Percentiles rank a stretch among this genome's conserved stretches.
Conservation (phyloP, 2,888 invertebrate genomes). For the Pedicia rivosa region DNA sequence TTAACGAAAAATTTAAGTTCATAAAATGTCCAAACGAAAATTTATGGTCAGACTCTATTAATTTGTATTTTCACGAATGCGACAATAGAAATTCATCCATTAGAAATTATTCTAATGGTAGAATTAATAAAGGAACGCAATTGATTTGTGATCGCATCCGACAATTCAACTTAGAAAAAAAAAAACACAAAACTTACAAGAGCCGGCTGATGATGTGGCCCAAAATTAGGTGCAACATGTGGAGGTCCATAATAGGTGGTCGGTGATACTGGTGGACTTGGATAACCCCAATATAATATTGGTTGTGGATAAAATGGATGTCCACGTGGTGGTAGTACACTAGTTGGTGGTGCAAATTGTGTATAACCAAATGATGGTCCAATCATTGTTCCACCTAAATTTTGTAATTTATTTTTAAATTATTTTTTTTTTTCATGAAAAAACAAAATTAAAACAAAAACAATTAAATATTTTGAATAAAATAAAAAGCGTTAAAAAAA, state of each 20-base stretch:
- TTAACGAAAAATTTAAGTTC: too few species aligned
- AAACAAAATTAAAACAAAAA: not conserved
- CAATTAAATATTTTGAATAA: slow-evolving; percentile 1
- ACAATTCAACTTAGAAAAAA: not conserved
- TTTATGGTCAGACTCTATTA: too few species aligned
- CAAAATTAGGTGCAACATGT: slow-evolving; percentile 10
- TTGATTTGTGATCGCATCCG: too few species aligned
- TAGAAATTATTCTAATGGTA: too few species aligned
- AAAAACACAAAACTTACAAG: slow-evolving; percentile 17
- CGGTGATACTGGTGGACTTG: slow-evolving; percentile 86
- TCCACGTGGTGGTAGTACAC: slow-evolving; percentile 36
- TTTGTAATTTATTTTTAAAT: slow-evolving; percentile 8
- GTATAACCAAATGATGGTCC: slow-evolving; percentile 36
- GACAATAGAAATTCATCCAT: too few species aligned
- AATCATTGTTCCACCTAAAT: slow-evolving; percentile 42
- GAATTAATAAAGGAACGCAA: too few species aligned
- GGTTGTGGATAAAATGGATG: slow-evolving; percentile 43
- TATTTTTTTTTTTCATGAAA: slow-evolving; percentile 13
- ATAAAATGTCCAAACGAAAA: too few species aligned
- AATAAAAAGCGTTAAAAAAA: slow-evolving; percentile 2
- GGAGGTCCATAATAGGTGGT: slow-evolving; percentile 61
- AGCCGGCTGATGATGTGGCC: slow-evolving; percentile 16
- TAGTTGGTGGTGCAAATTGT: slow-evolving; percentile 32
- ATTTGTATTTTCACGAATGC: too few species aligned
- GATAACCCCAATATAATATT: slow-evolving; percentile 85